Evolutionary conservation across 2,888 invertebrate genomes (phyloP).

Genomic region (Cantharis lateralis): DNA sequence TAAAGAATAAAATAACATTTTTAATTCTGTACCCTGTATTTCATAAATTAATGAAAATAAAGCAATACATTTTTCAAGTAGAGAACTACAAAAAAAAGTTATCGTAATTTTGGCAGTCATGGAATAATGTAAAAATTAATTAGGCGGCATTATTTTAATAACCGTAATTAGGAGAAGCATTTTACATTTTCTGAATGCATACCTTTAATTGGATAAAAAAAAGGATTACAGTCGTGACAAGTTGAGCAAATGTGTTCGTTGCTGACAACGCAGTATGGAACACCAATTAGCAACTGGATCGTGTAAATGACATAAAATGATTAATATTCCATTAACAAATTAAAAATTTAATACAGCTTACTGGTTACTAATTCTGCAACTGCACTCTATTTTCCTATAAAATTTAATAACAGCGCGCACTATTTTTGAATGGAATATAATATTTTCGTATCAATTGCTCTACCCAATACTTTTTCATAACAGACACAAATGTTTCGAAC

Average conservation of each 20-base stretch:
- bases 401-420: not conserved
- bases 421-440: not conserved
- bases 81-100: not conserved
- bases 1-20: not conserved
- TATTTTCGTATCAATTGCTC: not conserved
- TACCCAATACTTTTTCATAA: not conserved
- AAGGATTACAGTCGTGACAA: not conserved
- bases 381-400: not conserved
- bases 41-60: not conserved
- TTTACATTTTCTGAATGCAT: not conserved
- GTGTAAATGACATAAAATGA: not conserved
- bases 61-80: not conserved
- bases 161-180: not conserved
- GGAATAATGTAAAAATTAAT: not conserved
- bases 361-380: not conserved
- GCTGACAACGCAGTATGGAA: not conserved
- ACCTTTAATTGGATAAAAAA: not conserved
- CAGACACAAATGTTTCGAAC: not conserved
- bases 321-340: not conserved
- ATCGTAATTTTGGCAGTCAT: not conserved
- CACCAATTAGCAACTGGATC: not conserved
- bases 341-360: not conserved
- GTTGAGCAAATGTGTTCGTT: not conserved
- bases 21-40: not conserved
- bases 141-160: slow-evolving; percentile 7